Evolutionary conservation across 2,797 vertebrate species (phyloP), one percentile per base, ranked within the genome.

Genomic region (Pipistrellus nathusii): DNA sequence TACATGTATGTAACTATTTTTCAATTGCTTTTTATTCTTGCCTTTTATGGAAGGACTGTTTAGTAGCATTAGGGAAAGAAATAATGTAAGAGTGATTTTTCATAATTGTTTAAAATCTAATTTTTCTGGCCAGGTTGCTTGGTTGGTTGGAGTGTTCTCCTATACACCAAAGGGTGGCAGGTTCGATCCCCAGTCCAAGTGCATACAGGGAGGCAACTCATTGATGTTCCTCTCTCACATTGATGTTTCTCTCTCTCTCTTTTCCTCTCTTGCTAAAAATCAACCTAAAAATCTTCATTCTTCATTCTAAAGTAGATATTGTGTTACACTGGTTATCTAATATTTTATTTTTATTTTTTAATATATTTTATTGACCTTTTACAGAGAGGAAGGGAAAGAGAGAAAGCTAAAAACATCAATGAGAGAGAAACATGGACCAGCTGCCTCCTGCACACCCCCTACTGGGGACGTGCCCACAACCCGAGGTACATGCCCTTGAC

Each of bases 41-140:
- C 3, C 59, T 83, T 95, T 27, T 64, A 30, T n/a, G 30, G 3
- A 66, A 10, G 44, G 2, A 81, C 21, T 73, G 12, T 80, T 86
- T 72, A 90, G 25, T 75, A 84, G 2, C 57, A 9, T 76, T n/a
- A 55, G 6, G 2, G 53, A 84, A 93, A 94, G 35, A 83, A 89
- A 90, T 23, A 59, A 81, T 4, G 2, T 59, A 80, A 64, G 62
- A 30, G 27, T 59, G n/a, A 82, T 78, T 93, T 96, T 83, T 35
- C 80, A 13, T 85, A 44, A 87, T 62, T 17, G 2, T 3, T 72
- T 68, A 51, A 84, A 80, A 66, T 71, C 46, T 59, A 78, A 35
- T 35, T 68, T n/a, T 68, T 35, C 64, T 68, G n/a, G 17, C n/a
- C 17, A 20, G 64, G n/a, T 68, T 17, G 8, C 64, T 68, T 32